A percentile compares a stretch with the other conserved stretches of the same genome.
These are phyloP conservation scores for Sitobion miscanthi DNA, from an alignment of 1,140 invertebrate species.

Conservation along the genomic window DNA sequence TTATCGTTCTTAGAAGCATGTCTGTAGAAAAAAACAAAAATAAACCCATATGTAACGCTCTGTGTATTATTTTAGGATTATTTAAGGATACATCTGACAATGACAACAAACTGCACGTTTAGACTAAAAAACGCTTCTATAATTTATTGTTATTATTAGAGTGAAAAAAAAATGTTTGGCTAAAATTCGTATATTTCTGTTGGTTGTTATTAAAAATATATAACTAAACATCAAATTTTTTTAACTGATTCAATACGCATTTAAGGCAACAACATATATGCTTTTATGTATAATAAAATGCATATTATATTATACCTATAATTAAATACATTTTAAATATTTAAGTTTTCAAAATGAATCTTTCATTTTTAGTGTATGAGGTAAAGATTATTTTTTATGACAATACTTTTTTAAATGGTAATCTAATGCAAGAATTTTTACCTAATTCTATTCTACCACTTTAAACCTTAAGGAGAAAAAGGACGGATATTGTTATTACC, in stretches of 20 bases:
- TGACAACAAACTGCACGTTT: not conserved
- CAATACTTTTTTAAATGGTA: constrained; percentile 17
- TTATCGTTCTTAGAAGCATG: constrained; percentile 16
- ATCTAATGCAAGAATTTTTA: constrained; percentile 42
- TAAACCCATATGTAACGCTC: constrained; percentile 24
- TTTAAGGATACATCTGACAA: not conserved
- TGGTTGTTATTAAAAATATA: not conserved
- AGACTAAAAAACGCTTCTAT: not conserved
- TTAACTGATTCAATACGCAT: not conserved
- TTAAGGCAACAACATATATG: not conserved
- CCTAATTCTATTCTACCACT: not conserved
- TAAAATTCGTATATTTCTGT: not conserved
- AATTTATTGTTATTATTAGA: not conserved
- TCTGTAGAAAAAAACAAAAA: not conserved
- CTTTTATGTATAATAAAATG: not conserved
- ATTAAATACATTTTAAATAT: not conserved
- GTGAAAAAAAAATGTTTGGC: constrained; percentile 29
- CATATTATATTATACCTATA: not conserved
- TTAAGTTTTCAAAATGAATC: not conserved
- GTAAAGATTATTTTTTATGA: constrained; percentile 28
- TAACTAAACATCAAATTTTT: not conserved
- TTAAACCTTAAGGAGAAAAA: constrained; percentile 7
- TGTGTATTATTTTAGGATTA: not conserved
- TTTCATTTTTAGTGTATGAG: not conserved
- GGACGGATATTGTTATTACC: constrained; percentile 35